Evolutionary conservation across 92 coral and sea anemone species (phyloP).

Genomic region (Phenganax marumi): DNA sequence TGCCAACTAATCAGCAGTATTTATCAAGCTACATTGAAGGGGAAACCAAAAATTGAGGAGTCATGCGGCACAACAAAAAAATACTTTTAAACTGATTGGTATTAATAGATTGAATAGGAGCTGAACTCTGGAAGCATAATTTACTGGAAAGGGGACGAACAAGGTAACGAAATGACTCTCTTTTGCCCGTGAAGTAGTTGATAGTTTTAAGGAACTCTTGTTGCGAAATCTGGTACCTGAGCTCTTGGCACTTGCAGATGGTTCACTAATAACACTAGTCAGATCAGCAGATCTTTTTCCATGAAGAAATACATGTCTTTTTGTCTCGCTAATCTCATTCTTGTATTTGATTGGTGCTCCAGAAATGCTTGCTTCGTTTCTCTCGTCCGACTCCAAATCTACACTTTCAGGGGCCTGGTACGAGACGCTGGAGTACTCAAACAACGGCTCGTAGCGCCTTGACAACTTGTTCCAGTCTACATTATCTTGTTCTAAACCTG

Average conservation of each 20-base stretch:
- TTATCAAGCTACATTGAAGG: not conserved
- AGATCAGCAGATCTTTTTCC: conserved; percentile 67
- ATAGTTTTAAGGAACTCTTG: not conserved
- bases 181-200: no score
- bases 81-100: no score
- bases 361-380: conserved; percentile 76
- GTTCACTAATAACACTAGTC: not conserved
- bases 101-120: no score
- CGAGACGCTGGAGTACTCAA: conserved; percentile 70
- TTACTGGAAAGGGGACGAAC: no score
- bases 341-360: conserved; percentile 84
- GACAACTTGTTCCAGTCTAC: conserved; percentile 90
- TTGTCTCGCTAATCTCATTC: conserved; percentile 81
- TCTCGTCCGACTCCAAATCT: conserved; percentile 69
- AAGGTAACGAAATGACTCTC: no score
- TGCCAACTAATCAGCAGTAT: not conserved
- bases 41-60: no score
- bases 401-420: conserved; percentile 54
- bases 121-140: no score
- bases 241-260: not conserved
- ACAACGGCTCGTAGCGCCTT: conserved; percentile 78
- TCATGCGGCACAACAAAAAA: no score
- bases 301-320: conserved; percentile 81
- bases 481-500: conserved; percentile 61
- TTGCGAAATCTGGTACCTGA: not conserved